Conservation (phyloP, 2,888 invertebrate genomes). For the Odontocerum albicorne region DNA sequence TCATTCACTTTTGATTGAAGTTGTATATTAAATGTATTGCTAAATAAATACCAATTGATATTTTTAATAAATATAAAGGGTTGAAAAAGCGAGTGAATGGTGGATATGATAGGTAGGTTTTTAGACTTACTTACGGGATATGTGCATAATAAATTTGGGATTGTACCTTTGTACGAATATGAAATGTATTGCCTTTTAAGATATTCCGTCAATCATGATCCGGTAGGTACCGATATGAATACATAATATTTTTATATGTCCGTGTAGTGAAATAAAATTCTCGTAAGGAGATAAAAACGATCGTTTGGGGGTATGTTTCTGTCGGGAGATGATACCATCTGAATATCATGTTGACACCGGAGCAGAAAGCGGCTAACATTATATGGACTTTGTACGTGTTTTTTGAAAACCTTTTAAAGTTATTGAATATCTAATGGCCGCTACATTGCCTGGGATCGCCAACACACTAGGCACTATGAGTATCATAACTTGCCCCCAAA, state of each 20-base stretch:
- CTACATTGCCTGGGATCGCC: conserved; percentile 20
- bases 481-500: too few relatives aligned
- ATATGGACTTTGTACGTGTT: conserved; percentile 36
- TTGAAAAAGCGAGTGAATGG: too few relatives aligned
- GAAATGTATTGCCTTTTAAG: conserved; percentile 1
- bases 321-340: conserved; percentile 34
- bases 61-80: too few relatives aligned
- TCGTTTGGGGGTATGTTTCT: conserved; percentile 25
- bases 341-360: conserved; percentile 37
- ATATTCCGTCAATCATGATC: conserved; percentile 34
- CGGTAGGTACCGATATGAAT: conserved; percentile 13
- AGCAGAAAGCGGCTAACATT: conserved; percentile 30
- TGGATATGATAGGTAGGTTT: too few relatives aligned
- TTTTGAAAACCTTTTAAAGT: conserved; percentile 38
- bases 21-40: too few relatives aligned
- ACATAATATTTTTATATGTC: conserved; percentile 26
- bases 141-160: not conserved
- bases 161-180: not conserved
- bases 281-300: conserved; percentile 30
- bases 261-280: conserved; percentile 22
- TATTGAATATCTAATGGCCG: conserved; percentile 37
- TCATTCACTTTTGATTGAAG: too few relatives aligned
- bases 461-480: too few relatives aligned
- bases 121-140: not conserved
- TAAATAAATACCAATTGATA: too few relatives aligned